Conservation (phyloP, 2,113 vertebrate species). For the Saguinus imperator region DNA sequence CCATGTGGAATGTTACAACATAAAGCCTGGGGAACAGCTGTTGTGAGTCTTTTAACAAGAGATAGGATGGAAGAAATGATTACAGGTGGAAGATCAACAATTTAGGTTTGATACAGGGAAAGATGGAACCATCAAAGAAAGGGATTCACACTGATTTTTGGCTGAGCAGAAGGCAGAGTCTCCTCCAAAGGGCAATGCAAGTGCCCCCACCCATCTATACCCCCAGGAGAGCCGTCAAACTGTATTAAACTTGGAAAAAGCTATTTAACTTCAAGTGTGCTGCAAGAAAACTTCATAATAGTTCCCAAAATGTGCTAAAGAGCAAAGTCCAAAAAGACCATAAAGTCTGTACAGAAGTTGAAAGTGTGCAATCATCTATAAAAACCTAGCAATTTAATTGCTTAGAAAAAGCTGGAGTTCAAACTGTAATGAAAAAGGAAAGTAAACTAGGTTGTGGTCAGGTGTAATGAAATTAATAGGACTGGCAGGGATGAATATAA, state of each 20-base stretch:
- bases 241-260: background rate
- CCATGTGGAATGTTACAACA: background rate
- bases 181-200: rapidly evolving
- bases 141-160: background rate
- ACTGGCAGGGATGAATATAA: background rate
- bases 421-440: background rate
- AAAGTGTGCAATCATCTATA: background rate
- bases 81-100: background rate
- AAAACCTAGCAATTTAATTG: conserved; percentile 6
- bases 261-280: background rate
- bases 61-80: background rate
- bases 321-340: background rate
- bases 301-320: background rate
- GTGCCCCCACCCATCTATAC: rapidly evolving
- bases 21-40: conserved; percentile 35
- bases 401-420: background rate
- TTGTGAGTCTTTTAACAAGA: background rate
- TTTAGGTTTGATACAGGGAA: background rate
- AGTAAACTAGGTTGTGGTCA: background rate
- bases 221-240: background rate
- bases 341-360: background rate
- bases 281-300: background rate
- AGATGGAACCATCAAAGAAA: background rate
- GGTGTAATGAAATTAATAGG: background rate
- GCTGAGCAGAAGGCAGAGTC: background rate